These are phyloP conservation scores for Ganaspis brasiliensis DNA, from an alignment of 2,888 invertebrate genomes.

Conservation along the genomic window DNA sequence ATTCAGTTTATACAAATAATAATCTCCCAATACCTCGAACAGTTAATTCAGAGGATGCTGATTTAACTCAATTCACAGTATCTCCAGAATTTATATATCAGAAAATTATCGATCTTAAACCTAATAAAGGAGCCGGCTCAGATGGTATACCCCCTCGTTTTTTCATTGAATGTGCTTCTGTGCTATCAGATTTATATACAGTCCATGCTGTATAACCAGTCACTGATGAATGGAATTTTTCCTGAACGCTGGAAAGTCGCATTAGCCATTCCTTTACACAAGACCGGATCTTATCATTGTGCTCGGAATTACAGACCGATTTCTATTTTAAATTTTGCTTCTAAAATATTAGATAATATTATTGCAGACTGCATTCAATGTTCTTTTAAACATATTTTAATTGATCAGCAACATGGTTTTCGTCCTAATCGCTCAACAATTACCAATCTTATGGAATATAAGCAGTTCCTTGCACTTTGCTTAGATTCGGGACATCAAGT, in stretches of 20 bases:
- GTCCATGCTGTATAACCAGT: background rate
- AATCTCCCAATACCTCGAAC: too few relatives aligned
- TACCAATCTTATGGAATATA: slow-evolving; percentile 47
- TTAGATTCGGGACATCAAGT: background rate
- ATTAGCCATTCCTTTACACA: background rate
- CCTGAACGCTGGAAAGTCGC: background rate
- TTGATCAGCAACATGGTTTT: slow-evolving; percentile 33
- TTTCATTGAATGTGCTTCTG: background rate
- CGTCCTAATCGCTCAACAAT: slow-evolving; percentile 52
- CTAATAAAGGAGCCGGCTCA: background rate
- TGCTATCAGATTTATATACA: background rate
- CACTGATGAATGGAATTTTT: background rate
- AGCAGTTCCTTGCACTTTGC: background rate
- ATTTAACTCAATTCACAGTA: too few relatives aligned
- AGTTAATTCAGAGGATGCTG: too few relatives aligned
- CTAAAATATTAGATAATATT: slow-evolving; percentile 8
- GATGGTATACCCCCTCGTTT: background rate
- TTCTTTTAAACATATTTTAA: slow-evolving; percentile 1
- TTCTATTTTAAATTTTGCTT: background rate
- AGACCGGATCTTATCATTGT: background rate
- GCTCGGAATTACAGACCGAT: slow-evolving; percentile 16
- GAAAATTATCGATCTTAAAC: background rate
- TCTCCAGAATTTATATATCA: background rate
- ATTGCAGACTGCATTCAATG: background rate
- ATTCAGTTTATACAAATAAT: too few relatives aligned